A percentile compares a stretch with the other conserved stretches of the same genome.
Conservation (phyloP, 2,888 invertebrate species). For the Scaptomyza cyrtandrae region DNA sequence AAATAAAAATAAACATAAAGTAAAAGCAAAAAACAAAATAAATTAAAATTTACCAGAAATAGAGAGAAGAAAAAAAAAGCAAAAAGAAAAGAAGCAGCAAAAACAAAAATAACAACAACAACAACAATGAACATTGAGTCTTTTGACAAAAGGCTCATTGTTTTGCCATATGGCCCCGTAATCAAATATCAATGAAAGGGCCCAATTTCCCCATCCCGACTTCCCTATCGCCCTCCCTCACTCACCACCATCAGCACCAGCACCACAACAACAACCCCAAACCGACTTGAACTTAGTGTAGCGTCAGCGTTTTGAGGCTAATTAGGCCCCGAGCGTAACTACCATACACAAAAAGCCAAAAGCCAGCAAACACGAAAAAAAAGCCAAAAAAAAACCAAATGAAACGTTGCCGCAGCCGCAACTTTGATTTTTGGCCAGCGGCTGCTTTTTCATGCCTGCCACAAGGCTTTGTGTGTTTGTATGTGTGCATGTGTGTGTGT, state of each 20-base stretch:
- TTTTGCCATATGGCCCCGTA: slow-evolving; percentile 57
- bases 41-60: slow-evolving; percentile 10
- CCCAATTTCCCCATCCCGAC: slow-evolving; percentile 2
- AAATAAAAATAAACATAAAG: too few species aligned
- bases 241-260: background rate
- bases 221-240: background rate
- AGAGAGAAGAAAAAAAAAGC: background rate
- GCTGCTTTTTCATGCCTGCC: too few species aligned
- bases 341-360: slow-evolving; percentile 18
- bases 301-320: slow-evolving; percentile 48
- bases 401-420: background rate
- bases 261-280: background rate
- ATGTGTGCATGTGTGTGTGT: too few species aligned
- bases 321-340: slow-evolving; percentile 53
- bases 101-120: background rate
- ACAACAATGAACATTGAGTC: slow-evolving; percentile 4
- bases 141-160: slow-evolving; percentile 65
- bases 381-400: background rate
- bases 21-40: slow-evolving; percentile 4
- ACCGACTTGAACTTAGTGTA: slow-evolving; percentile 13
- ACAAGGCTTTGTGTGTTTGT: too few species aligned
- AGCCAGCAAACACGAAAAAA: slow-evolving; percentile 6
- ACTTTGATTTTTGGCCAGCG: background rate
- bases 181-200: slow-evolving; percentile 72
- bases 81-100: too few species aligned